Base-by-base conservation (phyloP, 2,113 vertebrate species). In the Steatornis caripensis region DNA sequence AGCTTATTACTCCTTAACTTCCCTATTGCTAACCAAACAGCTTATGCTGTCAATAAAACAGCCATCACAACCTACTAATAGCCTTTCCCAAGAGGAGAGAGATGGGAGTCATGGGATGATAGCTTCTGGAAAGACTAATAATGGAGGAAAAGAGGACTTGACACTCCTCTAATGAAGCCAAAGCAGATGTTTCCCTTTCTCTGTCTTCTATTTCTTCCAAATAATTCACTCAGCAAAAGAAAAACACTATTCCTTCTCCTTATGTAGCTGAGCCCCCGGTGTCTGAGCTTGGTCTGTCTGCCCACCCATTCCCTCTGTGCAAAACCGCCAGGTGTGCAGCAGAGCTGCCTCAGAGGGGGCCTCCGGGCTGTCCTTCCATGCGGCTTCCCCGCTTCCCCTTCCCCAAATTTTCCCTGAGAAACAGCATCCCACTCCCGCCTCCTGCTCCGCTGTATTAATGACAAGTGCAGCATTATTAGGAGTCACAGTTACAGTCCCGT, bases 121-220 rank as follows among this genome's bases (percentile, higher is more conserved):
- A 64, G 78, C 82, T 95, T 87, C 16, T 4, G 6, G 87, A 66
- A 95, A 76, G 58, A 51, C 86, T 43, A 32, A 43, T 87, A 82
- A 93, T 29, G 51, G 79, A 95, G 89, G 74, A n/a, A 83, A 64
- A 94, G 79, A 79, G 80, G 74, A 78, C 83, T 76, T 96, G 94
- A 96, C 89, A 43, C 36, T 49, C 36, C 4, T n/a, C 53, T 95
- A 91, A 96, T 75, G 61, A 92, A 96, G 66, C 80, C 0, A 0
- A 62, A 88, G 54, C 95, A 97, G 89, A 69, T 92, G 76, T 89
- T 94, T 96, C 81, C 87, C 69, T 90, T 89, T 84, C 49, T 27
- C 68, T 6, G 4, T 16, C 66, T 91, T 54, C 74, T n/a, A 0
- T 62, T 78, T 43, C 82, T 95, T 89, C 85, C 64, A 19, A 64